Conservation (phyloP, 2,888 invertebrate species). For the Polylopha cassiicola region DNA sequence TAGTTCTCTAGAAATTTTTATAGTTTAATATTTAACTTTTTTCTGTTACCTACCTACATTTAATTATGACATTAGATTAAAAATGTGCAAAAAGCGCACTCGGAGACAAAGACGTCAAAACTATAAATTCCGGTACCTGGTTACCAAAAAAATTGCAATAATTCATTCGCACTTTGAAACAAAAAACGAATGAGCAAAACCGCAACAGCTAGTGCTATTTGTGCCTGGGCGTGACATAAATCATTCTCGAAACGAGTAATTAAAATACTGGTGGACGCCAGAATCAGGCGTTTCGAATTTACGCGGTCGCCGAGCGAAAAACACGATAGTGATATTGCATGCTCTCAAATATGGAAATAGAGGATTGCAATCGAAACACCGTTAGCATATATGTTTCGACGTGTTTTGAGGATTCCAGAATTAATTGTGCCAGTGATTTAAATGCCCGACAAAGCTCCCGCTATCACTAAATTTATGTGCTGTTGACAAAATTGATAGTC, state of each 20-base stretch:
- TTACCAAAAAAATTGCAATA: slow-evolving; percentile 4
- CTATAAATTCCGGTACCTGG: background rate
- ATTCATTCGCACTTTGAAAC: slow-evolving; percentile 29
- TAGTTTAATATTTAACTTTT: too few species aligned
- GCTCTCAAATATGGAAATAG: slow-evolving; percentile 39
- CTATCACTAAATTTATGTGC: background rate
- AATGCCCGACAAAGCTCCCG: background rate
- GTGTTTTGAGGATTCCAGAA: slow-evolving; percentile 21
- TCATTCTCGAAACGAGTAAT: slow-evolving; percentile 75
- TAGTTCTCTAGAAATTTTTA: too few species aligned
- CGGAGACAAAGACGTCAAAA: too few species aligned
- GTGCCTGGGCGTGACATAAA: slow-evolving; percentile 58
- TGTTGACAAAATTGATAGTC: too few species aligned
- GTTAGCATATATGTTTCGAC: slow-evolving; percentile 24
- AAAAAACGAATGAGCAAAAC: slow-evolving; percentile 36
- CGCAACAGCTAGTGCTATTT: slow-evolving; percentile 45
- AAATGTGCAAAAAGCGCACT: too few species aligned
- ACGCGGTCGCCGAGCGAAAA: slow-evolving; percentile 43
- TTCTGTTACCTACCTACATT: too few species aligned
- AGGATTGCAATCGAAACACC: slow-evolving; percentile 31
- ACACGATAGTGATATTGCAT: slow-evolving; percentile 45
- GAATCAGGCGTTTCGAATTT: slow-evolving; percentile 67
- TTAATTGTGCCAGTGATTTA: slow-evolving; percentile 16
- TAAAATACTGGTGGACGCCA: slow-evolving; percentile 71
- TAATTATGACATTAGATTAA: too few species aligned